Base-by-base conservation (phyloP, 2,797 vertebrate species). In the Neoniphon sammara region DNA sequence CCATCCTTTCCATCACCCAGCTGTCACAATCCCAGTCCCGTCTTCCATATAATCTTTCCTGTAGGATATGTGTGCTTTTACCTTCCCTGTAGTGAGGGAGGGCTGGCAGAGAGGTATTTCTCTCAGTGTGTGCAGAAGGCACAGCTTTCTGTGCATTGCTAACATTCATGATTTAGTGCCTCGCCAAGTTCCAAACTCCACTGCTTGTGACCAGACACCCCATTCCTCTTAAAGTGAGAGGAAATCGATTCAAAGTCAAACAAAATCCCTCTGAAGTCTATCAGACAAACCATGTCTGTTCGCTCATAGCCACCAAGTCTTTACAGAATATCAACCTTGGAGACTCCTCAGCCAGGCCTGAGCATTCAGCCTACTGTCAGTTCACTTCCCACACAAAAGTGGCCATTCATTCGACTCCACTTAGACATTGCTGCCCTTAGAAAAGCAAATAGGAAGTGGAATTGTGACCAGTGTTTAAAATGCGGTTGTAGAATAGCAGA, bases 381-480 rank as follows among this genome's bases (percentile, higher is more conserved):
- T 81, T 85, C 60, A 27, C 68, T 81, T 71, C 73, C 71, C 23
- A 53, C 73, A 87, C 86, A 90, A 84, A 80, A 78, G 75, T 57
- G 20, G n/a, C 77, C 85, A 89, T 87, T 89, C 80, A 88, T 90
- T 84, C 52, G 15, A 75, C 85, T 85, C 75, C 78, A 81, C 82
- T 86, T 81, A 80, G 73, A 87, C 46, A 76, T 65, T 66, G 82
- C 71, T 83, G 75, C 84, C 82, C 84, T 83, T 63, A 89, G 85
- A 86, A 83, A 91, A 72, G 77, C 65, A 85, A 87, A 87, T 66
- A 90, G 89, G 85, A 93, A 89, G 87, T 78, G 75, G 80, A 88
- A 89, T 87, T 88, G 87, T 87, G 86, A 89, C 73, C 81, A 60
- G 84, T 87, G 70, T 87, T 90, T 91, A 73, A 88, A 88, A 89